A percentile compares a stretch with the other conserved stretches of the same genome.
phyloP scores from a whole-genome alignment of 2,113 vertebrate species.

The Trogon surrucura region DNA sequence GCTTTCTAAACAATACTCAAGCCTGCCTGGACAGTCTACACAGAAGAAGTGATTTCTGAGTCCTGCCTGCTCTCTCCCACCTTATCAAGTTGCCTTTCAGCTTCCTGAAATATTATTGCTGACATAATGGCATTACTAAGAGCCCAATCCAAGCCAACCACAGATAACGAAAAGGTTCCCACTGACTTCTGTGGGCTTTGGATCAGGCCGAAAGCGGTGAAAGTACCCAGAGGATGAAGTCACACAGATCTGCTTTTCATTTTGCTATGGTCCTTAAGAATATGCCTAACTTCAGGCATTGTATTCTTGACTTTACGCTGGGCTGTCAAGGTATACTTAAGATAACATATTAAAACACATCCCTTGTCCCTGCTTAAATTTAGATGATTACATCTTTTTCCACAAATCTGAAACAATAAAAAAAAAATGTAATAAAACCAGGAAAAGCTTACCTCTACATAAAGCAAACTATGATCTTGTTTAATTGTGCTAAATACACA shows the following conservation, averaged over 20 bases:
- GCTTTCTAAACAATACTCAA: not conserved
- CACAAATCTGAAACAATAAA: not conserved
- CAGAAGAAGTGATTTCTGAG: not conserved
- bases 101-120: constrained; percentile 20
- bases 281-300: not conserved
- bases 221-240: constrained; percentile 1
- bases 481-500: not conserved
- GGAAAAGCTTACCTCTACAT: not conserved
- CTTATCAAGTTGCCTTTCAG: constrained; percentile 17
- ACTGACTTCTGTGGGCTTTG: not conserved
- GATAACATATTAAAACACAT: not conserved
- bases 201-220: not conserved
- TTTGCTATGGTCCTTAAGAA: not conserved
- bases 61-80: not conserved
- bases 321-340: not conserved
- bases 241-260: not conserved
- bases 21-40: not conserved
- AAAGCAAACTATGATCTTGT: not conserved
- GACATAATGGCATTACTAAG: constrained; percentile 8
- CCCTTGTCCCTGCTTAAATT: not conserved
- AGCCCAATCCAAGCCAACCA: not conserved
- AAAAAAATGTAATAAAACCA: not conserved
- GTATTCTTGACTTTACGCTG: not conserved
- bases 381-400: not conserved
- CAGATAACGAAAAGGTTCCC: not conserved